Evolutionary conservation across 2,113 vertebrate species (phyloP), one percentile per base, ranked within the genome.

Genomic region (Sinocyclocheilus anshuiensis): DNA sequence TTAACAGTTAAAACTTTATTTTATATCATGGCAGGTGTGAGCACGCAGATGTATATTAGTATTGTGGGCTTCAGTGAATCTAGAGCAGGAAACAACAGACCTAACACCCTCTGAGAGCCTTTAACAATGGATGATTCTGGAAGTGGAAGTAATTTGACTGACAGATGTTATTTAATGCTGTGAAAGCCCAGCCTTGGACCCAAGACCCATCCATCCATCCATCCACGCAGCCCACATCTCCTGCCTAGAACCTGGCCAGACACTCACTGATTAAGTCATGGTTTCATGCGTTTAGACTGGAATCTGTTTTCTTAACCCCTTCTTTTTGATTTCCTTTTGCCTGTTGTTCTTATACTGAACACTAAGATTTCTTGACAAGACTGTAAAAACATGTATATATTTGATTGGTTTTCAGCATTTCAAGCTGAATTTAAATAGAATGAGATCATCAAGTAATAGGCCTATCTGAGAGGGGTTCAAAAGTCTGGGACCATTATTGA

Each of bases 221-320:
- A 81, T 80, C 78, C 78, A 81, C 1, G 7, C 36, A 81, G 78
- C 36, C 36, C 36, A 81, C 79, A 63, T 80, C 22, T 42, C 77
- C 15, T 76, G 6, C 45, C 4, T 20, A 59, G 29, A 42, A 42
- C 59, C 61, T 81, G 79, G 79, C 79, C 39, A 65, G 59, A 67
- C n/a, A 4, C 42, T 18, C 79, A 6, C 7, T 20, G 24, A 81
- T 81, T 81, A 67, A 65, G 59, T 81, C 79, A 81, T 67, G 26
- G 61, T 82, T 71, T 33, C 24, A 50, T 69, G 61, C 61, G 15
- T 67, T 50, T 50, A 67, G 8, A 69, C 22, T 63, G 61, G 15
- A 63, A 42, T 81, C 61, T 81, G 79, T 81, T 81, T 81, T 71
- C 45, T 53, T 36, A 71, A 71, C 26, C 45, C 81, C 18, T 53